phyloP scores from a whole-genome alignment of 2,113 vertebrate genomes.

The Galemys pyrenaicus region DNA sequence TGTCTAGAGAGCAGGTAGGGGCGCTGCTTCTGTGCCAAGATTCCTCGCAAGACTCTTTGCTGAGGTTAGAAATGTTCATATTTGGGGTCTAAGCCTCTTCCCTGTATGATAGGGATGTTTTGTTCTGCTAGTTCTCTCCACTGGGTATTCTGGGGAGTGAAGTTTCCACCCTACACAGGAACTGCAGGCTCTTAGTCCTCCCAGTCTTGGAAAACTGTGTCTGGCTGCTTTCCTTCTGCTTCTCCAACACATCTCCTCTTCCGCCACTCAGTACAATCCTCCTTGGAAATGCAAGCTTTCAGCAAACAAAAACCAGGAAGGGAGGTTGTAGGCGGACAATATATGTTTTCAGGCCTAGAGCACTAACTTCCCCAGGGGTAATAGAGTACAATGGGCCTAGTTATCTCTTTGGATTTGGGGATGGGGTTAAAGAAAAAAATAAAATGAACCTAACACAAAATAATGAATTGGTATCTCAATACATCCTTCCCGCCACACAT shows the following conservation, averaged over 20 bases:
- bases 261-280: neutral
- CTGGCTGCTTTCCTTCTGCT: neutral
- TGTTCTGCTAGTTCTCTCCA: neutral
- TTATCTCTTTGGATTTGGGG: constrained; percentile 29
- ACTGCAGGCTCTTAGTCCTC: neutral
- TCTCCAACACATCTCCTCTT: neutral
- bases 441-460: constrained; percentile 13
- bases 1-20: neutral
- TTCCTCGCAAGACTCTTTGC: neutral
- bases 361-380: constrained; percentile 14
- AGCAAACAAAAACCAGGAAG: constrained; percentile 68
- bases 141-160: neutral
- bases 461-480: neutral
- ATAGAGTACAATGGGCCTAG: constrained; percentile 36
- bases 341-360: constrained; percentile 48
- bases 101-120: neutral
- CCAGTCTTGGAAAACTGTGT: neutral
- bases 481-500: neutral
- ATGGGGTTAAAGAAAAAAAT: constrained; percentile 46
- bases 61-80: neutral
- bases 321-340: constrained; percentile 28
- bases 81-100: neutral
- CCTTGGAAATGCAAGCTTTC: constrained; percentile 23
- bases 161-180: neutral
- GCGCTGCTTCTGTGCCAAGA: neutral